Evolutionary conservation across 2,113 vertebrate genomes (phyloP), one percentile per base, ranked within the genome.

Genomic region (Collichthys lucidus): DNA sequence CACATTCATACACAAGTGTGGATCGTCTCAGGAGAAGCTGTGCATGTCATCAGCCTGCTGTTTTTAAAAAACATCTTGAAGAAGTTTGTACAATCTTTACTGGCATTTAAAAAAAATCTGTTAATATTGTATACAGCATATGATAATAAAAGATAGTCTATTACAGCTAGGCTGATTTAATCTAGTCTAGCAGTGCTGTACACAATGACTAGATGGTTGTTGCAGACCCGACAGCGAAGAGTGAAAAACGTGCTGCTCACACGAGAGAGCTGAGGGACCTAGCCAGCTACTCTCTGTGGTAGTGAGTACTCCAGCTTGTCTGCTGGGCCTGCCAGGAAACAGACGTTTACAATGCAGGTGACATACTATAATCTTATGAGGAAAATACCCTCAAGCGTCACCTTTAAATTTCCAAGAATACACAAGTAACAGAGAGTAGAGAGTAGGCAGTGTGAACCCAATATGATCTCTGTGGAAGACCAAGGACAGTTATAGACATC

Each of bases 311-410:
- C n/a, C 24, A 57, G 15, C 22, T 61, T 31, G 7, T 82, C 35
- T 56, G 26, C n/a, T 9, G 10, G 46, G 40, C 20, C 44, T 80
- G 73, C 82, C 85, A 85, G 73, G 69, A 80, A 74, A 71, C 17
- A 80, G 46, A 66, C 3, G n/a, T 77, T 85, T 80, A 82, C 50
- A 80, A 64, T 69, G 47, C 71, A 83, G 65, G 82, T 83, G 73
- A 85, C 68, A 83, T 53, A 66, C 44, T 73, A 16, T 55, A 50
- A 77, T 81, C 64, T 57, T 42, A 29, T 20, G 26, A 74, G 72
- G 74, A 74, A 80, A 85, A 85, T 79, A 26, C 40, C 73, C 47
- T 53, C 1, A 1, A 71, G 77, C 29, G 11, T 49, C 44, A 35
- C 56, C n/a, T 46, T 70, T 22, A 19, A 64, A 24, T 76, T 82